Conservation (phyloP, 1,140 invertebrate genomes). For the Aphelinus atriplicis region DNA sequence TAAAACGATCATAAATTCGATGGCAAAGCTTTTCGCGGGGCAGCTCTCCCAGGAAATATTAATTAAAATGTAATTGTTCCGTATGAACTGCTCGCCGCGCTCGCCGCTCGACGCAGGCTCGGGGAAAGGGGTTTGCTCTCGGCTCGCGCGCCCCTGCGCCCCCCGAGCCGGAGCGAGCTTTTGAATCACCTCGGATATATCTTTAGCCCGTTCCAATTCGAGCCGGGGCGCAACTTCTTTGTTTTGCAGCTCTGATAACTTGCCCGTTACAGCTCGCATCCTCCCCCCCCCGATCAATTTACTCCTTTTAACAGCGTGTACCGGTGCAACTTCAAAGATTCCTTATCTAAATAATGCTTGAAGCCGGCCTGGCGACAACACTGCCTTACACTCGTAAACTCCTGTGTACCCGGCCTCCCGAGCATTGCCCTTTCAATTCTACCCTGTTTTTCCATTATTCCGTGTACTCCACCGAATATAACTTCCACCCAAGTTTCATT, state of each 20-base stretch:
- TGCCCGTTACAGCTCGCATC: slow-evolving; percentile 15
- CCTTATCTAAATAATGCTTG: slow-evolving; percentile 9
- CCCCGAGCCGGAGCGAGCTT: background rate
- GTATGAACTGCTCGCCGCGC: slow-evolving; percentile 38
- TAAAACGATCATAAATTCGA: slow-evolving; percentile 69
- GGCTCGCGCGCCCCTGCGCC: no score
- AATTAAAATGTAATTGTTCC: slow-evolving; percentile 69
- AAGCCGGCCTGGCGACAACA: no score
- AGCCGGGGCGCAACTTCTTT: slow-evolving; percentile 21
- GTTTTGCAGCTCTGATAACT: slow-evolving; percentile 27
- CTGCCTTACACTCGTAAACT: no score
- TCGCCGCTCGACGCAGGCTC: slow-evolving; percentile 3
- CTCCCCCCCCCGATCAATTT: slow-evolving; percentile 21
- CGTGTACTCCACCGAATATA: no score
- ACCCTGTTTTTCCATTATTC: no score
- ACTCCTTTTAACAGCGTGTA: slow-evolving; percentile 9
- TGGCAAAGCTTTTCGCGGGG: slow-evolving; percentile 58
- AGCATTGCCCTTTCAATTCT: no score
- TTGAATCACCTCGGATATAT: slow-evolving; percentile 34
- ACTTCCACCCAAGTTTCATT: no score
- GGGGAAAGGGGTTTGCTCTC: slow-evolving; percentile 29
- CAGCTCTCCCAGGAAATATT: slow-evolving; percentile 65
- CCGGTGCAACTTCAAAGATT: slow-evolving; percentile 28
- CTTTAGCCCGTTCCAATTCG: background rate
- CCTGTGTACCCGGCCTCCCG: no score